phyloP scores from a whole-genome alignment of 2,888 invertebrate species.

The Doris montereyensis region DNA sequence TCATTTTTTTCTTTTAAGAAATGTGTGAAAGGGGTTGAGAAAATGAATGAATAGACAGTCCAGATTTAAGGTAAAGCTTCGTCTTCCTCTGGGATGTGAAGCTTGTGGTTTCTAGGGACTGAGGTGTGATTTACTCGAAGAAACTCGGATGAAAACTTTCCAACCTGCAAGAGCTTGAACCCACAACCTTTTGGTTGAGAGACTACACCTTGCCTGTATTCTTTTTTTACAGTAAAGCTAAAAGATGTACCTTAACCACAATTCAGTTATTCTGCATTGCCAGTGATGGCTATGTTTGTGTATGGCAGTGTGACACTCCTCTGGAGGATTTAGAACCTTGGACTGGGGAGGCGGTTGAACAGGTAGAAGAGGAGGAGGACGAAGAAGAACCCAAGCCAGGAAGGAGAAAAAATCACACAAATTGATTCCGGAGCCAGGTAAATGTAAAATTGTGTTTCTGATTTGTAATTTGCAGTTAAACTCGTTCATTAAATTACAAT shows the following conservation, averaged over 20 bases:
- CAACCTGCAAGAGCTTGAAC: no score
- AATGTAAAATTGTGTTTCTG: slow-evolving; percentile 23
- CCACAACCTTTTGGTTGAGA: no score
- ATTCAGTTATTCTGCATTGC: slow-evolving; percentile 69
- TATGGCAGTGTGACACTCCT: slow-evolving; percentile 89
- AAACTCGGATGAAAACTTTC: no score
- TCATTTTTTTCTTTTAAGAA: no score
- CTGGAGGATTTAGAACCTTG: slow-evolving; percentile 79
- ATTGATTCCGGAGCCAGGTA: neutral
- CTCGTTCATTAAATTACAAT: no score
- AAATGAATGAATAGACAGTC: no score
- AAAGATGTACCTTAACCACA: neutral
- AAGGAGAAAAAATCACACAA: slow-evolving; percentile 32
- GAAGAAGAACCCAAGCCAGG: no score
- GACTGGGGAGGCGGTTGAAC: slow-evolving; percentile 71
- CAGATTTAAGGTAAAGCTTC: no score
- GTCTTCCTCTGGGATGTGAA: no score
- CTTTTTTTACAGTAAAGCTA: neutral
- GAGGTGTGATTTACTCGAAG: no score
- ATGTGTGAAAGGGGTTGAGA: no score
- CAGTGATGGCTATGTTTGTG: slow-evolving; percentile 86
- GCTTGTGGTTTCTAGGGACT: no score
- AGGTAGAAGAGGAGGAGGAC: slow-evolving; percentile 46
- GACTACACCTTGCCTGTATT: neutral
- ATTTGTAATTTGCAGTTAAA: neutral